phyloP scores from a whole-genome alignment of 1,140 invertebrate species.

The Monochamus saltuarius region DNA sequence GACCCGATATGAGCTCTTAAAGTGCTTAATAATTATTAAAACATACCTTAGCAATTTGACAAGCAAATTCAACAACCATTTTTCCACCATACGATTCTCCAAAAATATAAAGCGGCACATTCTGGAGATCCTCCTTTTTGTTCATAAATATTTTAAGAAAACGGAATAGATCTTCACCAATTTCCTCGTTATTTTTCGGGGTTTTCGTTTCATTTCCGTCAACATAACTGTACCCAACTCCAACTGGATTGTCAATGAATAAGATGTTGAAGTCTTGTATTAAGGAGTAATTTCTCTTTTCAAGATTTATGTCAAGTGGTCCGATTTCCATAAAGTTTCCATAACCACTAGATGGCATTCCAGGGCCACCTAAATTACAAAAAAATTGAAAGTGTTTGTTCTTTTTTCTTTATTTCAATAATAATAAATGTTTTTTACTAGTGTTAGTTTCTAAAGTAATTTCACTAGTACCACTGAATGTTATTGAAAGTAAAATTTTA shows the following conservation, averaged over 20 bases:
- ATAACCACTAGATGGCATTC: conserved; percentile 60
- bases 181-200: conserved; percentile 60
- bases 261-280: conserved; percentile 63
- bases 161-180: conserved; percentile 61
- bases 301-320: conserved; percentile 56
- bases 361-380: conserved; percentile 62
- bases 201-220: conserved; percentile 52
- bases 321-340: conserved; percentile 66
- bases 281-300: conserved; percentile 60
- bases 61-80: conserved; percentile 62
- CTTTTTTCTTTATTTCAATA: too few relatives aligned
- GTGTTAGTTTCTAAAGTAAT: too few relatives aligned
- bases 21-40: neutral
- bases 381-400: too few relatives aligned
- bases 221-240: conserved; percentile 67
- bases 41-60: conserved; percentile 47
- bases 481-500: too few relatives aligned
- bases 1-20: too few relatives aligned
- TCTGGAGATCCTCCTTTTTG: conserved; percentile 55
- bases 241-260: conserved; percentile 71
- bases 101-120: conserved; percentile 65
- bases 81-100: conserved; percentile 71
- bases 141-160: conserved; percentile 58
- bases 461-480: too few relatives aligned
- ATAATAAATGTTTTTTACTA: too few relatives aligned